Evolutionary conservation across 2,113 vertebrate species (phyloP), one percentile per base, ranked within the genome.

Genomic region (Anolis sagrei): DNA sequence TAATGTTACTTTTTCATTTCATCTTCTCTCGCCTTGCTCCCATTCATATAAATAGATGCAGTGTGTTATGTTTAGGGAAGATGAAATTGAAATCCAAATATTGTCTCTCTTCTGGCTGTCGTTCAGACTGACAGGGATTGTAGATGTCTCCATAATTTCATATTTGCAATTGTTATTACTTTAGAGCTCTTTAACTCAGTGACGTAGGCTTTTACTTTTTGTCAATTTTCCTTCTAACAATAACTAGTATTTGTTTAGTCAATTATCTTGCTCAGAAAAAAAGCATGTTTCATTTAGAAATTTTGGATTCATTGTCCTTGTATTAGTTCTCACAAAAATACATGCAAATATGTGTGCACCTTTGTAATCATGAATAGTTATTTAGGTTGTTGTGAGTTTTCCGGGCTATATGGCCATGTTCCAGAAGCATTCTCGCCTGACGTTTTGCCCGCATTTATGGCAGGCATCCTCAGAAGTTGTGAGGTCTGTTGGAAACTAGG

Each of bases 11-110:
- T 79, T 79, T 70, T 61, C 27, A 10, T 85, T 79, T 70, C 34
- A 61, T 72, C 64, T 8, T 39, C 69, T 36, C 36, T 64, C 75
- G 10, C 74, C 68, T 27, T 7, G 4, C 64, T 34, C 54, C 44
- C 10, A 29, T 75, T 68, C 64, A n/a, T 64, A 39, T 75, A 49
- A 1, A 84, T 76, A 82, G 82, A 62, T 86, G 80, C 78, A 83
- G 87, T 91, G 87, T 91, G 93, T 91, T 88, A 78, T 92, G 90
- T 93, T 94, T 92, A 93, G 84, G 34, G 88, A 62, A 84, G 84
- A 89, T 89, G 85, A 91, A 93, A 86, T 92, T 11, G 88, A 91
- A 92, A 94, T 92, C 89, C 85, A 95, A 95, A 93, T 93, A 93
- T 94, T 94, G 94, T 93, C 91, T 44, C 88, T 93, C 89, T 89